phyloP scores from a whole-genome alignment of 2,888 invertebrate species.

The Carpatolechia fugitivella region DNA sequence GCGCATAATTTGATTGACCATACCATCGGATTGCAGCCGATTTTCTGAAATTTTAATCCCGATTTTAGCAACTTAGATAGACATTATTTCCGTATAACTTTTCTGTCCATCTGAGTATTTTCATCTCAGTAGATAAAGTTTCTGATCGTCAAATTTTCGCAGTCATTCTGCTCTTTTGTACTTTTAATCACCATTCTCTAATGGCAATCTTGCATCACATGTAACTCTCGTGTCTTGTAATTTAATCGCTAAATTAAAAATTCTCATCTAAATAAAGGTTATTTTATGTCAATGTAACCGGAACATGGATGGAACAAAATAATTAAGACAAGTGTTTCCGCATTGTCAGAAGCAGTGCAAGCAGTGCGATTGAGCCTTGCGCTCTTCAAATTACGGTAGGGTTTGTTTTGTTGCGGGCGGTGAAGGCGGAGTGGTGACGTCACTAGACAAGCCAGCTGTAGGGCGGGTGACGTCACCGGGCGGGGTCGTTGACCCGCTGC shows the following conservation, averaged over 20 bases:
- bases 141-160: too few relatives aligned
- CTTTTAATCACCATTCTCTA: too few relatives aligned
- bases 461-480: conserved; percentile 73
- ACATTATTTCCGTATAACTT: too few relatives aligned
- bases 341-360: conserved; percentile 40
- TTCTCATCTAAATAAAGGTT: conserved; percentile 43
- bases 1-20: too few relatives aligned
- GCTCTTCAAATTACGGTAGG: conserved; percentile 46
- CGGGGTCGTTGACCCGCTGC: conserved; percentile 64
- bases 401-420: conserved; percentile 50
- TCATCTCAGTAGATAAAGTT: too few relatives aligned
- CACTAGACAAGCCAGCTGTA: conserved; percentile 74
- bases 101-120: too few relatives aligned
- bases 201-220: too few relatives aligned
- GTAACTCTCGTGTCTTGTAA: too few relatives aligned
- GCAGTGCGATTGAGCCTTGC: conserved; percentile 58
- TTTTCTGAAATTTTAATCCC: too few relatives aligned
- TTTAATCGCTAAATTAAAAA: conserved; percentile 38
- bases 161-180: too few relatives aligned
- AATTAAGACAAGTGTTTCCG: conserved; percentile 64
- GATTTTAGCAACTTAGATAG: too few relatives aligned
- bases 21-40: too few relatives aligned
- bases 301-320: conserved; percentile 56
- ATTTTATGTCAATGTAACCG: conserved; percentile 48
- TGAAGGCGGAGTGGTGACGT: conserved; percentile 62